Conservation (phyloP, 1,140 invertebrate species). For the Diplogasteroides magnus region DNA sequence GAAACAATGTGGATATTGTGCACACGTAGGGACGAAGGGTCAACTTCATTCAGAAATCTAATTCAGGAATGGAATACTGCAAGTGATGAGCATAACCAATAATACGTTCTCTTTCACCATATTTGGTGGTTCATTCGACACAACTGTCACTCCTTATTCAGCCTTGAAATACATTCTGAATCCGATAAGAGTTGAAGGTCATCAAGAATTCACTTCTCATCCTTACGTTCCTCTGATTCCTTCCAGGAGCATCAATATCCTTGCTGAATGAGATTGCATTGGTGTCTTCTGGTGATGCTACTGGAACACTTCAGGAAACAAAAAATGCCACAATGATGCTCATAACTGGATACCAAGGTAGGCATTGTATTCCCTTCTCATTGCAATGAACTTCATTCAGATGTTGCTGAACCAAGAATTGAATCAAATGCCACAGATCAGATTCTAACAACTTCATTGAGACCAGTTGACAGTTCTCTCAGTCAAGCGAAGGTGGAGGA, state of each 20-base stretch:
- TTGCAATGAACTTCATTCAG: neutral
- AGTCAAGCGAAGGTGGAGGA: no score
- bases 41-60: no score
- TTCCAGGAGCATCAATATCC: no score
- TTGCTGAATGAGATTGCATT: no score
- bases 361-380: neutral
- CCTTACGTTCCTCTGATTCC: no score
- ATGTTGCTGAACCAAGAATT: neutral
- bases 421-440: neutral
- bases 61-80: neutral
- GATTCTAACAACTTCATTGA: neutral
- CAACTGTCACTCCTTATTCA: neutral
- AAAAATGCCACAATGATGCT: neutral
- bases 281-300: no score
- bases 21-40: no score
- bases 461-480: neutral
- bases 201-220: no score
- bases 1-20: no score
- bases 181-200: neutral
- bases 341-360: neutral
- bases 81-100: neutral
- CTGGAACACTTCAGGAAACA: no score
- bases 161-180: neutral
- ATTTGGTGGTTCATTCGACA: neutral
- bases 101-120: neutral